These are phyloP conservation scores for Halichondria panicea DNA, from an alignment of 37 sponge, comb jelly and placozoan genomes.

Conservation along the genomic window DNA sequence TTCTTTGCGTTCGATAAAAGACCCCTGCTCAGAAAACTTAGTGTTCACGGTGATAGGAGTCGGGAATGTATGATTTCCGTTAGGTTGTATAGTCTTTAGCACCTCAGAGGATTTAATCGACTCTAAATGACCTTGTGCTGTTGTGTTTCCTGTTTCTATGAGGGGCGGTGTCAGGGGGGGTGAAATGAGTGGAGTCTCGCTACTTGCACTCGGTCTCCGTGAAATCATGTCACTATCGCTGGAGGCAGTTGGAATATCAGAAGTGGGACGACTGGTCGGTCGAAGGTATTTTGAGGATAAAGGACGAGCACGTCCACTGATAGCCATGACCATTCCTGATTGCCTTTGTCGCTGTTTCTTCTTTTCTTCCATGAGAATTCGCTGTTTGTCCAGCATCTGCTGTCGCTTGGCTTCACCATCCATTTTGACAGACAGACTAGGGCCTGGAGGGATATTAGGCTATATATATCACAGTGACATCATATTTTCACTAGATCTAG, in stretches of 20 bases:
- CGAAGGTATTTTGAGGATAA: slow-evolving; percentile 51
- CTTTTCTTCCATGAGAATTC: slow-evolving; percentile 59
- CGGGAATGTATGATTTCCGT: no score
- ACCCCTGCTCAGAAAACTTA: not conserved
- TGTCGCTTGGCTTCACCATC: not conserved
- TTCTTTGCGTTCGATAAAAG: not conserved
- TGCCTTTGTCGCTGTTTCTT: slow-evolving; percentile 58
- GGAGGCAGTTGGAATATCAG: not conserved
- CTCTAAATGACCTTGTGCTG: not conserved
- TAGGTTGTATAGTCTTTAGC: no score
- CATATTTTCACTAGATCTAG: no score
- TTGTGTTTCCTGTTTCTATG: not conserved
- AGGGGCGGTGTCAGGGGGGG: not conserved
- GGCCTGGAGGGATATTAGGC: no score
- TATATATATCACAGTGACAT: no score
- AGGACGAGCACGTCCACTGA: slow-evolving; percentile 30
- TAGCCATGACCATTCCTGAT: slow-evolving; percentile 58
- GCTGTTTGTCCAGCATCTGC: slow-evolving; percentile 31
- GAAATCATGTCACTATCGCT: not conserved
- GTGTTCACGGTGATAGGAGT: not conserved
- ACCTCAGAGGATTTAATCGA: no score
- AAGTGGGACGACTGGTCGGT: slow-evolving; percentile 22
- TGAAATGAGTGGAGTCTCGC: not conserved
- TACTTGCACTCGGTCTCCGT: not conserved
- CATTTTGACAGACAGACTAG: no score